A percentile compares a stretch with the other conserved stretches of the same genome.
These are phyloP conservation scores for Trachymyrmex septentrionalis DNA, from an alignment of 1,140 invertebrate species.

Conservation along the genomic window DNA sequence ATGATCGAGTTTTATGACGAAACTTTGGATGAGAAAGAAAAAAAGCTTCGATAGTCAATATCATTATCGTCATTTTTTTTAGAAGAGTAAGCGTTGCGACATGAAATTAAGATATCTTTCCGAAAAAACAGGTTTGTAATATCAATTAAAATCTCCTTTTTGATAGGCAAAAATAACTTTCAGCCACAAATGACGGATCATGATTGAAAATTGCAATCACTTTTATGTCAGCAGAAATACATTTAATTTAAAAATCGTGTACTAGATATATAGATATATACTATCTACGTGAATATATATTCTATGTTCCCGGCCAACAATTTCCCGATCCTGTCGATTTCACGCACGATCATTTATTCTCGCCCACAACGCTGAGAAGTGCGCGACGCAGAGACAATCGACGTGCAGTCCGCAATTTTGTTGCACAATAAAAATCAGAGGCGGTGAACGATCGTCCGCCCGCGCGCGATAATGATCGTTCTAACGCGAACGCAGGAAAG, in stretches of 20 bases:
- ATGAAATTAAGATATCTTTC: too few relatives aligned
- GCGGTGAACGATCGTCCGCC: constrained; percentile 37
- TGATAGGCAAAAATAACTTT: background rate
- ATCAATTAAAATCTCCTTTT: background rate
- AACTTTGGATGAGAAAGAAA: too few relatives aligned
- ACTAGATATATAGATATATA: background rate
- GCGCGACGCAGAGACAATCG: constrained; percentile 21
- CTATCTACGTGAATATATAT: background rate
- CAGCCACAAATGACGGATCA: too few relatives aligned
- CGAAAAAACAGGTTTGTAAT: too few relatives aligned
- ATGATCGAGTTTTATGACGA: too few relatives aligned
- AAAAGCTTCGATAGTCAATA: too few relatives aligned
- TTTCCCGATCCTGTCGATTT: constrained; percentile 19
- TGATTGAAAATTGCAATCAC: background rate
- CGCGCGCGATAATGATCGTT: constrained; percentile 27
- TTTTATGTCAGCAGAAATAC: background rate
- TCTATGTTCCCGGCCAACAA: background rate
- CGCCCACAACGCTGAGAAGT: background rate
- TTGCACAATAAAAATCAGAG: constrained; percentile 60
- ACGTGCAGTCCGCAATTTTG: constrained; percentile 20
- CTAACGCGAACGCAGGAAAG: constrained; percentile 27
- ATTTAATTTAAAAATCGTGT: background rate
- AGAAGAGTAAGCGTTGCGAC: too few relatives aligned
- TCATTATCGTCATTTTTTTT: too few relatives aligned
- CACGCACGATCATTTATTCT: constrained; percentile 2